These are phyloP conservation scores for Menidia beryllina DNA, from an alignment of 2,113 vertebrate genomes.

Conservation along the genomic window DNA sequence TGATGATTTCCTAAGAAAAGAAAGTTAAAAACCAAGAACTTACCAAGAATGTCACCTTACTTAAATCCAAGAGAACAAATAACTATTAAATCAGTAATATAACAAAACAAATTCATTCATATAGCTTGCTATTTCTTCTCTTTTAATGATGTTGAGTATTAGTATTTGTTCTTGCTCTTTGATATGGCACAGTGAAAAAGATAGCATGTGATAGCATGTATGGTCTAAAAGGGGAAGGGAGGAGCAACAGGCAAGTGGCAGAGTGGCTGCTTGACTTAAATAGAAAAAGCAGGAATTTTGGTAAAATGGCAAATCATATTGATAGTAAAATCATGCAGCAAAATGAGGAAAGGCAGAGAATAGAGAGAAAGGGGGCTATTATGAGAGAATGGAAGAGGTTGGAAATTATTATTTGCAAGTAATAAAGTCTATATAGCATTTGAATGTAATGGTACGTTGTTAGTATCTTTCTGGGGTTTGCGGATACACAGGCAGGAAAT, in stretches of 20 bases:
- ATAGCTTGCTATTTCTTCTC: constrained; percentile 4
- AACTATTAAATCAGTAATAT: background rate
- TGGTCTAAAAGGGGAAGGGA: constrained; percentile 14
- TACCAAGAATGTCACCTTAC: background rate
- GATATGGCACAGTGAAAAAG: constrained; percentile 21
- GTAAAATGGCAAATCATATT: constrained; percentile 41
- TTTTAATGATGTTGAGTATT: constrained; percentile 23
- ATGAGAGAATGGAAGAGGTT: constrained; percentile 1
- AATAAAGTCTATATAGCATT: constrained; percentile 17
- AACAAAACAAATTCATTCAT: constrained; percentile 7
- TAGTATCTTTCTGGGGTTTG: constrained; percentile 28
- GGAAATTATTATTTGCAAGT: constrained; percentile 19
- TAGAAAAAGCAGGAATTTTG: constrained; percentile 56
- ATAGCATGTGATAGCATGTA: constrained; percentile 17
- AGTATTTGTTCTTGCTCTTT: constrained; percentile 38
- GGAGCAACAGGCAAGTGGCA: constrained; percentile 3
- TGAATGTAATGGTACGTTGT: constrained; percentile 15
- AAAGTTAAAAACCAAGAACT: background rate
- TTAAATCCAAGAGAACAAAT: background rate
- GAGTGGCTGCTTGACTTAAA: constrained; percentile 25
- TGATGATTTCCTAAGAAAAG: background rate
- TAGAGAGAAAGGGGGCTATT: constrained; percentile 18
- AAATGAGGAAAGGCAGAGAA: constrained; percentile 15
- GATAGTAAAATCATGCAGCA: constrained; percentile 28
- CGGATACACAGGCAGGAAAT: constrained; percentile 37